These are phyloP conservation scores for Sarcophaga caerulescens DNA, from an alignment of 2,888 invertebrate species.

Conservation along the genomic window DNA sequence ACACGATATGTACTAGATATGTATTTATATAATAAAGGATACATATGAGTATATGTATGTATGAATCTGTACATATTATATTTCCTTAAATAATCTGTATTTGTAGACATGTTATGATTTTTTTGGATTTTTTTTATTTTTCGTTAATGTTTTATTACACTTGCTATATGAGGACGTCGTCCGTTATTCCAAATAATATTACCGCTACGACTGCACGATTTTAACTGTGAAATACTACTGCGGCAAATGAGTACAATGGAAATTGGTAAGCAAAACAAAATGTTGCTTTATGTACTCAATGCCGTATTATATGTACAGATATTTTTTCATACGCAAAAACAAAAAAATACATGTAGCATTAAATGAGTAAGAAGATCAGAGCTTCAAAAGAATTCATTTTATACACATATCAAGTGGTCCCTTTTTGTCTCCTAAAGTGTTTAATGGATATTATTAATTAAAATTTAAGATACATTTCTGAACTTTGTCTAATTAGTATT, in stretches of 20 bases:
- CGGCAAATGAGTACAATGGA: slow-evolving; percentile 38
- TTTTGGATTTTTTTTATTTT: not conserved
- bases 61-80: not conserved
- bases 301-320: not conserved
- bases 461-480: no score
- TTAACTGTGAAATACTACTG: slow-evolving; percentile 63
- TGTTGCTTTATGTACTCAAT: slow-evolving; percentile 52
- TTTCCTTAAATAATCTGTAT: not conserved
- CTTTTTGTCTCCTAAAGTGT: no score
- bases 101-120: not conserved
- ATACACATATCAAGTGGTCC: not conserved
- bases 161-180: slow-evolving; percentile 5
- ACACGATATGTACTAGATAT: not conserved
- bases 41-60: not conserved
- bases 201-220: slow-evolving; percentile 54
- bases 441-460: no score
- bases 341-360: slow-evolving; percentile 31
- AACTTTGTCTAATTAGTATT: no score
- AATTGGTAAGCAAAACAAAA: slow-evolving; percentile 52
- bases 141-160: slow-evolving; percentile 12
- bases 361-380: slow-evolving; percentile 42
- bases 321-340: slow-evolving; percentile 45
- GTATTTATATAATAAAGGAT: not conserved
- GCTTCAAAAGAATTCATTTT: slow-evolving; percentile 17
- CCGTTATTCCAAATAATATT: slow-evolving; percentile 41